Evolutionary conservation across 2,113 vertebrate species (phyloP).

Genomic region (Chaetura pelagica): DNA sequence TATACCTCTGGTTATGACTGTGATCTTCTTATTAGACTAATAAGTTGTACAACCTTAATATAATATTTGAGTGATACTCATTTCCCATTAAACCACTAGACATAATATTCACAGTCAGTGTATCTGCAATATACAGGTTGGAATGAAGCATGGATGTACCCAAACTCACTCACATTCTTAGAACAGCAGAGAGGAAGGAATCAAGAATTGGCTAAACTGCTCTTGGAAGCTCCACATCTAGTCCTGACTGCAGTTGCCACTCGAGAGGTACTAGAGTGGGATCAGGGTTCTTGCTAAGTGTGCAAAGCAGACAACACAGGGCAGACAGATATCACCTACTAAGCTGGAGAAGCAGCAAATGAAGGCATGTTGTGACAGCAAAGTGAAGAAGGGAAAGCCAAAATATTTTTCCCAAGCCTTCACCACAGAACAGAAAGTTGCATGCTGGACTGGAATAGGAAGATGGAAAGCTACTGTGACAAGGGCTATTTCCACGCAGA

Average conservation of each 20-base stretch:
- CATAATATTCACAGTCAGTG: neutral
- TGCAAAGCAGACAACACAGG: neutral
- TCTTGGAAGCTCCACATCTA: neutral
- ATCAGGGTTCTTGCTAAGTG: neutral
- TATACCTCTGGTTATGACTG: neutral
- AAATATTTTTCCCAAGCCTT: neutral
- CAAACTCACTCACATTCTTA: neutral
- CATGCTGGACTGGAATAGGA: neutral
- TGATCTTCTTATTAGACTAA: neutral
- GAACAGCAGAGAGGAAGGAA: neutral
- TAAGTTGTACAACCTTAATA: neutral
- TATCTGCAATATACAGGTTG: neutral
- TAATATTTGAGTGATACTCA: neutral
- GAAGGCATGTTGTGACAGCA: neutral
- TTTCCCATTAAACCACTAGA: neutral
- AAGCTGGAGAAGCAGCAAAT: neutral
- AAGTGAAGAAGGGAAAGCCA: neutral
- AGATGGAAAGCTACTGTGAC: neutral
- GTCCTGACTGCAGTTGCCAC: neutral
- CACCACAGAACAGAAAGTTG: neutral
- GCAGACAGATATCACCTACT: neutral
- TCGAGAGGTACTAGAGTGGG: neutral
- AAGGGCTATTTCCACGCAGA: neutral
- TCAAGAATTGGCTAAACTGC: neutral
- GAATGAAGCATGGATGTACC: neutral